A percentile compares a stretch with the other conserved stretches of the same genome.
Evolutionary conservation across 2,888 invertebrate genomes (phyloP).

Genomic region (Melieria crassipennis): DNA sequence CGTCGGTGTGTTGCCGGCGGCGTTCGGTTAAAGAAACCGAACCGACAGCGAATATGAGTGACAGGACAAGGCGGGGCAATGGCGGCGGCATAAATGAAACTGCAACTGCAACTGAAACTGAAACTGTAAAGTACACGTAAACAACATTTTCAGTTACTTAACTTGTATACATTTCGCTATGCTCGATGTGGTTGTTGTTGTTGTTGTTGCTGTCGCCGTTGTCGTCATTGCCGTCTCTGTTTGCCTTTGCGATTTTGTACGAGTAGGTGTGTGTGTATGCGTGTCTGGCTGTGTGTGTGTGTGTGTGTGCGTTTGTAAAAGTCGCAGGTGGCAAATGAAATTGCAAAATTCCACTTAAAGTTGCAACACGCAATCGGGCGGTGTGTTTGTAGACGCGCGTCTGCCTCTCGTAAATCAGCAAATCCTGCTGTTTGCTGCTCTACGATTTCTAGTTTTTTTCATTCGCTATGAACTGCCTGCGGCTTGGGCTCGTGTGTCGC

Average conservation of each 20-base stretch:
- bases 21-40: not conserved
- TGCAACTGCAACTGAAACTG: slow-evolving; percentile 25
- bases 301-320: slow-evolving; percentile 12
- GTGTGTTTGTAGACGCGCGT: too few species aligned
- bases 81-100: not conserved
- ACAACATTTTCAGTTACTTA: slow-evolving; percentile 45
- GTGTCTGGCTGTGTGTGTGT: not conserved
- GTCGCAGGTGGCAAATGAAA: slow-evolving; percentile 43
- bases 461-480: too few species aligned
- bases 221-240: not conserved
- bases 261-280: slow-evolving; percentile 1
- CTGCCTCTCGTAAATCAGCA: too few species aligned
- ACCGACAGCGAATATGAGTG: not conserved
- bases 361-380: too few species aligned
- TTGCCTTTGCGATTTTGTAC: not conserved
- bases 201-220: not conserved
- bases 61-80: not conserved
- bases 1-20: not conserved
- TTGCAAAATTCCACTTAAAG: slow-evolving; percentile 21
- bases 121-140: slow-evolving; percentile 40
- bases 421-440: too few species aligned
- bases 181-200: slow-evolving; percentile 1
- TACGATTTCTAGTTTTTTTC: too few species aligned
- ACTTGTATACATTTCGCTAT: slow-evolving; percentile 28
- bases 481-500: too few species aligned